Conservation (phyloP, 1,140 invertebrate genomes). For the Drosophila willistoni region DNA sequence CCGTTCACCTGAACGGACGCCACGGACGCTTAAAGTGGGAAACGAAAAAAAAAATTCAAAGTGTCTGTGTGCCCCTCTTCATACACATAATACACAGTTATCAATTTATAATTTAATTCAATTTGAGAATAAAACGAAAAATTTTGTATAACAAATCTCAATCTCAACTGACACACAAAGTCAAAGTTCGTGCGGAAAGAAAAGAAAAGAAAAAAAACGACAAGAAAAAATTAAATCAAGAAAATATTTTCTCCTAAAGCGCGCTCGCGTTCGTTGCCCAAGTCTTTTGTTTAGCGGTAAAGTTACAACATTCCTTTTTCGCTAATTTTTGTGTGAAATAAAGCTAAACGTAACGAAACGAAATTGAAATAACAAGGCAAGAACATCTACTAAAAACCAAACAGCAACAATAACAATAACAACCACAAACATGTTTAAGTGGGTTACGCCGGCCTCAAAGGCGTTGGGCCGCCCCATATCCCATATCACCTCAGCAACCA, state of each 20-base stretch:
- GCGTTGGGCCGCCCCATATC: slow-evolving; percentile 49
- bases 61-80: slow-evolving; percentile 1
- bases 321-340: slow-evolving; percentile 52
- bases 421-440: slow-evolving; percentile 76
- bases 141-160: slow-evolving; percentile 4
- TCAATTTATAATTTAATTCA: slow-evolving; percentile 3
- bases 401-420: slow-evolving; percentile 22
- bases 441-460: slow-evolving; percentile 75
- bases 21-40: slow-evolving; percentile 49
- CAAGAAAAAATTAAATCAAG: not conserved
- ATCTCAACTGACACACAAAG: not conserved
- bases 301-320: slow-evolving; percentile 53
- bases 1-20: slow-evolving; percentile 80
- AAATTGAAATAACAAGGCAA: slow-evolving; percentile 33
- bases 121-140: slow-evolving; percentile 1
- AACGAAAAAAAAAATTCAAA: not conserved
- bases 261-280: slow-evolving; percentile 61
- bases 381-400: slow-evolving; percentile 43
- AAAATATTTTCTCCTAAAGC: slow-evolving; percentile 37
- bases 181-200: slow-evolving; percentile 17
- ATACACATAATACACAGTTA: slow-evolving; percentile 6
- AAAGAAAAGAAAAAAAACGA: not conserved
- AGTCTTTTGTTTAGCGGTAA: slow-evolving; percentile 65
- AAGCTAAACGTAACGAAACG: slow-evolving; percentile 30
- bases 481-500: slow-evolving; percentile 16